These are phyloP conservation scores for Molorchus minor DNA, from an alignment of 2,888 invertebrate genomes.

Conservation along the genomic window DNA sequence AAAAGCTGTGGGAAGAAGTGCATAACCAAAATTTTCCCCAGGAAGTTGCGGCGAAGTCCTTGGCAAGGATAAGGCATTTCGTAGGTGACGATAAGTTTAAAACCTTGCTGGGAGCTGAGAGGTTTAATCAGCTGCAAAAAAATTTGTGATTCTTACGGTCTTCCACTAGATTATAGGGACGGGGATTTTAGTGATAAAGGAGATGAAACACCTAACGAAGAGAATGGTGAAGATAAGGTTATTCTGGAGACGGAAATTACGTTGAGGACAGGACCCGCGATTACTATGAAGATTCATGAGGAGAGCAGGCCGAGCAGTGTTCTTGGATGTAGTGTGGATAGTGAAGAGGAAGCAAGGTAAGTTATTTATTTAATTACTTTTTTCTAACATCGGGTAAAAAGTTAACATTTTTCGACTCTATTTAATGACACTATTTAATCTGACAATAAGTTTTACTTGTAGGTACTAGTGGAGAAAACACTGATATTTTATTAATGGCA, in stretches of 20 bases:
- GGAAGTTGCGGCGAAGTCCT: conserved; percentile 74
- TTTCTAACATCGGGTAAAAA: not conserved
- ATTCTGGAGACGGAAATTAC: conserved; percentile 86
- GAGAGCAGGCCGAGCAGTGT: conserved; percentile 62
- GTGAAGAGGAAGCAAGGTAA: conserved; percentile 53
- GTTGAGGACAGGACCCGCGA: conserved; percentile 80
- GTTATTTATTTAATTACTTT: conserved; percentile 1
- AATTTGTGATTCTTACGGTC: conserved; percentile 70
- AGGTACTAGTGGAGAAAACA: too few species aligned
- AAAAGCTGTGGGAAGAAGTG: conserved; percentile 34
- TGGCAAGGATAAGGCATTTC: conserved; percentile 70
- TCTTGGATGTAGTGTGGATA: conserved; percentile 52
- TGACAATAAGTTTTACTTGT: too few species aligned
- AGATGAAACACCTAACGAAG: conserved; percentile 20
- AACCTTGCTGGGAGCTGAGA: conserved; percentile 60
- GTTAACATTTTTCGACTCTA: too few species aligned
- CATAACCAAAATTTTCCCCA: conserved; percentile 58
- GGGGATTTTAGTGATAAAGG: conserved; percentile 32
- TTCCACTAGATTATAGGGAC: conserved; percentile 45
- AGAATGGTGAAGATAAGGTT: conserved; percentile 68
- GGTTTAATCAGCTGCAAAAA: conserved; percentile 67
- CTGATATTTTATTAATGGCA: too few species aligned
- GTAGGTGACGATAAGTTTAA: conserved; percentile 73
- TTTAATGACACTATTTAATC: too few species aligned
- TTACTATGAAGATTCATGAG: conserved; percentile 86